Percentiles rank a stretch among this genome's conserved stretches.
phyloP scores from a whole-genome alignment of 2,113 vertebrate genomes.

The Hydrolagus affinis region DNA sequence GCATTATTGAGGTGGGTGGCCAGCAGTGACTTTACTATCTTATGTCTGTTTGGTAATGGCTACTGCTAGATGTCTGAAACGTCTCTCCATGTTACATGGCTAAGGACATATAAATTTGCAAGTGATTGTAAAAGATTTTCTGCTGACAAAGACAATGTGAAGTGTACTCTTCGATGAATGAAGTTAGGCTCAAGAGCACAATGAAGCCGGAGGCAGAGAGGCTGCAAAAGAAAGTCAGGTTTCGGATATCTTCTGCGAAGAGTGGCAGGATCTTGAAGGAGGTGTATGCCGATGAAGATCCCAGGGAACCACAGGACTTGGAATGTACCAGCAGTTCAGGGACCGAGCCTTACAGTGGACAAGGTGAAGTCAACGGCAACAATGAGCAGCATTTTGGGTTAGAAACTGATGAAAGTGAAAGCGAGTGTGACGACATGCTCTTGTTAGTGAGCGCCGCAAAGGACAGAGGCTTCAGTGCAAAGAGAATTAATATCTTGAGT shows the following conservation, averaged over 20 bases:
- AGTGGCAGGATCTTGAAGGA: conserved; percentile 88
- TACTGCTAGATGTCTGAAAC: background rate
- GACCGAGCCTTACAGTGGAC: conserved; percentile 66
- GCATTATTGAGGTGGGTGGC: conserved; percentile 70
- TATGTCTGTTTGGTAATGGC: background rate
- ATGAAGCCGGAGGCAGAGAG: conserved; percentile 53
- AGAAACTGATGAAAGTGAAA: conserved; percentile 69
- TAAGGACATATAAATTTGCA: background rate
- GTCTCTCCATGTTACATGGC: background rate
- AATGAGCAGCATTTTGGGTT: conserved; percentile 59
- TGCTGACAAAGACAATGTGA: conserved; percentile 60
- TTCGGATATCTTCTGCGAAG: conserved; percentile 83
- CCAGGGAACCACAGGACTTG: conserved; percentile 72
- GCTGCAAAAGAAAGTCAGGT: conserved; percentile 76
- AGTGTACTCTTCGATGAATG: conserved; percentile 50
- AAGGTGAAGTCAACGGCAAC: conserved; percentile 63
- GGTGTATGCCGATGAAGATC: conserved; percentile 77
- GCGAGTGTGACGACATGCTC: conserved; percentile 71
- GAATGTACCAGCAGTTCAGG: conserved; percentile 80
- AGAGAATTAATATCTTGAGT: conserved; percentile 88
- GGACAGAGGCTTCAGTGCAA: conserved; percentile 70
- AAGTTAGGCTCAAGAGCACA: conserved; percentile 49
- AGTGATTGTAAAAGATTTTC: background rate
- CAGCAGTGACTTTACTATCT: background rate
- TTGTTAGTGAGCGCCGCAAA: conserved; percentile 68